Conservation (phyloP, 1,140 invertebrate species). For the Harlomillsia oculata region DNA sequence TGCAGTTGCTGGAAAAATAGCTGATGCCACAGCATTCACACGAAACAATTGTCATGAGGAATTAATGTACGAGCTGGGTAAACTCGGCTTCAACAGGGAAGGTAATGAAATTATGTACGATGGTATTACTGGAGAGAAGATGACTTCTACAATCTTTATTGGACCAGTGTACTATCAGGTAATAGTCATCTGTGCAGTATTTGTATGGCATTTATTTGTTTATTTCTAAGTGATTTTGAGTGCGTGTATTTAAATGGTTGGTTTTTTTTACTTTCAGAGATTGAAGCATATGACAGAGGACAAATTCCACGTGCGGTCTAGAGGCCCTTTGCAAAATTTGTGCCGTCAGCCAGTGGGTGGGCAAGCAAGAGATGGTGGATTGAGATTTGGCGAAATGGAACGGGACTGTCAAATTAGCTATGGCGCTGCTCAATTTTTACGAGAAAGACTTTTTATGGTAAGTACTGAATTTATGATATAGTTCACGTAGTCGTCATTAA, state of each 20-base stretch:
- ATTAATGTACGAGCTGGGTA: slow-evolving; percentile 1
- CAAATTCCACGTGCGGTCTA: slow-evolving; percentile 92
- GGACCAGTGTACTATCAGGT: slow-evolving; percentile 87
- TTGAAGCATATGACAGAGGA: slow-evolving; percentile 99
- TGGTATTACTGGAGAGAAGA: slow-evolving; percentile 90
- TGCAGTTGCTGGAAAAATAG: slow-evolving; percentile 81
- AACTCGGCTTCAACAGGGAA: background rate
- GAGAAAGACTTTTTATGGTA: slow-evolving; percentile 73
- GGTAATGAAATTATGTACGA: slow-evolving; percentile 90
- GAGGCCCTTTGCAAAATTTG: slow-evolving; percentile 92
- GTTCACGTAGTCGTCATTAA: background rate
- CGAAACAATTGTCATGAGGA: slow-evolving; percentile 44
- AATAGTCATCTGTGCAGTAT: background rate
- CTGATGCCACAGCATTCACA: slow-evolving; percentile 97
- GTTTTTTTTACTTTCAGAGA: slow-evolving; percentile 44
- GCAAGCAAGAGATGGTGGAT: slow-evolving; percentile 75
- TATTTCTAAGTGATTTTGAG: background rate
- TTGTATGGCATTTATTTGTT: background rate
- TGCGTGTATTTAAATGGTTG: background rate
- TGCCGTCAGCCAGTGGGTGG: slow-evolving; percentile 98
- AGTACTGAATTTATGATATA: background rate
- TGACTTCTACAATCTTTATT: slow-evolving; percentile 88
- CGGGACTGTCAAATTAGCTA: slow-evolving; percentile 99
- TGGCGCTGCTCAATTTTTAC: slow-evolving; percentile 90
- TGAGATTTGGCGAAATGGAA: slow-evolving; percentile 99